Conservation (phyloP, 2,888 invertebrate species). For the Stenodera caucasica region DNA sequence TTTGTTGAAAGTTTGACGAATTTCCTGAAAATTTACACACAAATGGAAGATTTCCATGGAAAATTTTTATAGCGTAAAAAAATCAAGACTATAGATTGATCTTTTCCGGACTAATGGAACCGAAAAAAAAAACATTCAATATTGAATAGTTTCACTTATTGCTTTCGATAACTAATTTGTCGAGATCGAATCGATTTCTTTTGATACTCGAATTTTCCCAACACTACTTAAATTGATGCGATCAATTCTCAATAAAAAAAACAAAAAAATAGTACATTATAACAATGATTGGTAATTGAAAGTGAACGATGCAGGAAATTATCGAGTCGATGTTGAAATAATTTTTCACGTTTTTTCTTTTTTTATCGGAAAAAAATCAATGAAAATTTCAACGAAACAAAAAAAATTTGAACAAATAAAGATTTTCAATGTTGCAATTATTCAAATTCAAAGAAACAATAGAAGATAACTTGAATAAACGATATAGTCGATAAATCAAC, state of each 20-base stretch:
- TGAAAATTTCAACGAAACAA: too few species aligned
- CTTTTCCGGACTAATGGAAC: too few species aligned
- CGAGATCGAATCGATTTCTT: neutral
- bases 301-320: constrained; percentile 5
- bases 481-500: neutral
- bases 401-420: too few species aligned
- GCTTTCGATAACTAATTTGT: too few species aligned
- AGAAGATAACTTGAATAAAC: neutral
- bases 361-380: too few species aligned
- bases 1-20: too few species aligned
- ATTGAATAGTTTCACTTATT: too few species aligned
- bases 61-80: too few species aligned
- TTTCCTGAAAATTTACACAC: too few species aligned
- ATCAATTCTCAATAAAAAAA: constrained; percentile 9
- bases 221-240: neutral
- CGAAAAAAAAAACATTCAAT: too few species aligned
- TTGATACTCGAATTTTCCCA: neutral
- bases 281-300: constrained; percentile 9
- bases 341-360: neutral
- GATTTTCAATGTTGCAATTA: neutral
- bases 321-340: neutral
- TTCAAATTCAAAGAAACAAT: constrained; percentile 2
- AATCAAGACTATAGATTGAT: too few species aligned
- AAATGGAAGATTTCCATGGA: too few species aligned
- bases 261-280: constrained; percentile 3